Base-by-base conservation (phyloP, 2,888 invertebrate genomes). In the Clunio marinus region DNA sequence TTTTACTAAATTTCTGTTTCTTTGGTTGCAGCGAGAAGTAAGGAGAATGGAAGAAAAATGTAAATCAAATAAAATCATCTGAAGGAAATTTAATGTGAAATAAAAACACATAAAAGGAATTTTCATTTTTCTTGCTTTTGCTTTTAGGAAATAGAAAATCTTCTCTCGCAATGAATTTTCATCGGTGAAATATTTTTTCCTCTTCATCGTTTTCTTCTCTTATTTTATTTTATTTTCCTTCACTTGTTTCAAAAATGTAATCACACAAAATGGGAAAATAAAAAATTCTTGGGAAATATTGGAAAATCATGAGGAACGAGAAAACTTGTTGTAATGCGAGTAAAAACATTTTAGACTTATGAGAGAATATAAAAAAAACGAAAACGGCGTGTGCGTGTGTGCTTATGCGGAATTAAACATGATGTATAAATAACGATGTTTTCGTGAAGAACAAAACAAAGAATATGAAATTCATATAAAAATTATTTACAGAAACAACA, bases 81-180 rank as follows among this genome's bases (percentile, higher is more conserved):
- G 22, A 51, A 51, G 51, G 51, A 22, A 51, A 22, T 51, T 51
- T 51, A 51, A 51, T 51, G 51, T 51, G n/a, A 51, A 51, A 51
- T 51, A 22, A 51, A 51, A 51, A 51, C 51, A 51, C 51, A 51
- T 51, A 22, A 51, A 32, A 41, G 15, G 41, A 41, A 13, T 57
- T 57, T 57, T 13, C 57, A 4, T 57, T 57, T 27, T 27, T 57
- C 25, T 27, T 57, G 45, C n/a, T 57, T 57, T 32, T 32, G 32
- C 10, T 32, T 32, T 32, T 32, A 32, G 4, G 32, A 32, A 32
- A 32, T 32, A 7, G 5, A 32, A 4, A 10, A 32, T 32, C 32
- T 10, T 32, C 32, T 10, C 32, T 32, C 10, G 32, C 4, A 32
- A 32, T 32, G 4, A 10, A 32, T 32, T 32, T 32, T n/a, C n/a